Evolutionary conservation across 2,888 invertebrate species (phyloP), one percentile per base, ranked within the genome.

Genomic region (Trichopria drosophilae): DNA sequence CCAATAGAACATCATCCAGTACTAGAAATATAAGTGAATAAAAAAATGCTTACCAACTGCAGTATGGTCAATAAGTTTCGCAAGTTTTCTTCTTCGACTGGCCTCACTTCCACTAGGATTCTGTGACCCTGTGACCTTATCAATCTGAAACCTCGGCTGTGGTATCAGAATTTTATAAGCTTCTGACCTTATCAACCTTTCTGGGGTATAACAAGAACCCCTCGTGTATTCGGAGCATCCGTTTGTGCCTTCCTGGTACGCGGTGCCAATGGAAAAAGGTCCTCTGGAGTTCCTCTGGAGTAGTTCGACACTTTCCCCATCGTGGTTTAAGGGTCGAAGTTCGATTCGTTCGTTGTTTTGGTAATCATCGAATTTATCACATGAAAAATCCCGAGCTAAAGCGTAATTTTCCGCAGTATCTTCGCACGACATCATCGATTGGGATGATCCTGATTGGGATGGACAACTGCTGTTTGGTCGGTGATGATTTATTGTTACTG

Each of bases 191-290:
- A 73, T 62, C 51, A 72, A 53, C 39, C 71, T 65, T 47, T 72
- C 73, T 7, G 73, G 73, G 0, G 70, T 73, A 43, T 73, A 72
- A 51, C 65, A 69, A 13, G 61, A 43, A 6, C 55, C 63, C 6
- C 52, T 35, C 29, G 22, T n/a, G n/a, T n/a, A n/a, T n/a, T n/a
- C n/a, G n/a, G n/a, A n/a, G n/a, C n/a, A 35, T 48, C 28, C 16
- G 42, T 50, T 13, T 57, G 56, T 5, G 44, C 37, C 10, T 45
- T 28, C 24, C 53, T n/a, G n/a, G n/a, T n/a, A n/a, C n/a, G n/a
- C n/a, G n/a, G n/a, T n/a, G n/a, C n/a, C n/a, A n/a, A n/a, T n/a
- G n/a, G n/a, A n/a, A n/a, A n/a, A n/a, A n/a, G n/a, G n/a, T 42
- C 43, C 31, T 31, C 42, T 36, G n/a, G 56, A 56, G 12, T 66